Conservation (phyloP, 2,113 vertebrate genomes). For the Triplophysa rosa region DNA sequence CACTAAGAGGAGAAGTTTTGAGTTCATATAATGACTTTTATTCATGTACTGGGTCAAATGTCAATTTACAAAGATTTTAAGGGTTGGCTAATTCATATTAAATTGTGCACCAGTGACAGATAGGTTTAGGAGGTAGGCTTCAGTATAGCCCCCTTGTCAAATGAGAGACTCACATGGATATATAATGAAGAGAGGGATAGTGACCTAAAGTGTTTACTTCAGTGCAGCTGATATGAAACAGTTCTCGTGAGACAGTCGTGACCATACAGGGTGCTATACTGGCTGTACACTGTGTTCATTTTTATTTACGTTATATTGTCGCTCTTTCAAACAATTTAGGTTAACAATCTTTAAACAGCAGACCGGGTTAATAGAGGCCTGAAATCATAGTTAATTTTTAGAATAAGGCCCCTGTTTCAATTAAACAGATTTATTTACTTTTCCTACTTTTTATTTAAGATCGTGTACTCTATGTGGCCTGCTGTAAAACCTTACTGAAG, state of each 20-base stretch:
- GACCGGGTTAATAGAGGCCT: neutral
- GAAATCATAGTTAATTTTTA: neutral
- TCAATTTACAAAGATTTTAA: no score
- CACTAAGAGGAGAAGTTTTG: no score
- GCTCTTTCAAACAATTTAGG: neutral
- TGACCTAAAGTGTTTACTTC: conserved; percentile 63
- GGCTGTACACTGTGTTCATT: conserved; percentile 9
- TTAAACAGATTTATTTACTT: neutral
- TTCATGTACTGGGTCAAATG: no score
- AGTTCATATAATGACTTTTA: no score
- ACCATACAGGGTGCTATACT: conserved; percentile 73
- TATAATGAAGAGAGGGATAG: conserved; percentile 50
- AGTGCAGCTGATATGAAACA: conserved; percentile 64
- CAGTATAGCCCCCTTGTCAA: no score
- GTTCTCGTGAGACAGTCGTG: conserved; percentile 64
- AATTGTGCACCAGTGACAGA: no score
- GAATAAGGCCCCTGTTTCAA: neutral
- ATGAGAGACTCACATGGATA: conserved; percentile 1
- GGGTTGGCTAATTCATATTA: no score
- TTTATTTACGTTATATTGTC: conserved; percentile 7
- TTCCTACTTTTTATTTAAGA: no score
- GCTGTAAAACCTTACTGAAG: neutral
- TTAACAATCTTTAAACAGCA: neutral
- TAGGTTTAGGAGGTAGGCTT: no score
- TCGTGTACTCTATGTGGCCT: neutral